These are phyloP conservation scores for Adelognathus sp. DNA, from an alignment of 2,888 invertebrate species.

Conservation along the genomic window DNA sequence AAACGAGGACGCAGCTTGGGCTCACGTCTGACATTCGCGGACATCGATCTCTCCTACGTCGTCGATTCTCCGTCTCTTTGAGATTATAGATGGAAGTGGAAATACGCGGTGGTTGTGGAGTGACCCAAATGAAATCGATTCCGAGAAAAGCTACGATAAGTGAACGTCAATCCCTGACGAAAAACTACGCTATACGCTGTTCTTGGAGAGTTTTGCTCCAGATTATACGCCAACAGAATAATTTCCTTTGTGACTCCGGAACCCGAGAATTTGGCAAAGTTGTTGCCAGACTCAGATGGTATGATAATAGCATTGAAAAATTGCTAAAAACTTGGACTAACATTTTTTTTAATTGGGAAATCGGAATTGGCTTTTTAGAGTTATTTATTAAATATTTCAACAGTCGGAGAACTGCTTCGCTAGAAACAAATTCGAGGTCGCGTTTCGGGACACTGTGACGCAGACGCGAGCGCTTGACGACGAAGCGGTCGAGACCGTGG, in stretches of 20 bases:
- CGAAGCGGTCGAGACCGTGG: no score
- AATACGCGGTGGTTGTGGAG: not conserved
- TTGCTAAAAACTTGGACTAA: no score
- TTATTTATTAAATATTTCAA: no score
- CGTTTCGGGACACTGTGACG: no score
- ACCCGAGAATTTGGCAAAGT: not conserved
- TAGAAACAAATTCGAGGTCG: no score
- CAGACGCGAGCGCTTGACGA: no score
- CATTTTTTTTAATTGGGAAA: no score
- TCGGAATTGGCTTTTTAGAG: no score
- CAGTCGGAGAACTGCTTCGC: no score
- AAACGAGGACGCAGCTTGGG: constrained; percentile 20
- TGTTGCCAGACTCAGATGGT: not conserved
- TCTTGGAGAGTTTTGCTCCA: not conserved
- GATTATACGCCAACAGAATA: not conserved
- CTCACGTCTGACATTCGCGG: constrained; percentile 37
- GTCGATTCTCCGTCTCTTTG: constrained; percentile 13
- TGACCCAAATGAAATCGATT: constrained; percentile 33
- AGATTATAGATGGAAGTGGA: constrained; percentile 8
- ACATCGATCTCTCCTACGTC: constrained; percentile 49
- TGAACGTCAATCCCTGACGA: not conserved
- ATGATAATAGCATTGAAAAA: no score
- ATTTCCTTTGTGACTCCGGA: not conserved
- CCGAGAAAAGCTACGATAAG: constrained; percentile 9
- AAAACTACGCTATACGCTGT: constrained; percentile 7